Base-by-base conservation (phyloP, 2,797 vertebrate species). In the Channa striata region DNA sequence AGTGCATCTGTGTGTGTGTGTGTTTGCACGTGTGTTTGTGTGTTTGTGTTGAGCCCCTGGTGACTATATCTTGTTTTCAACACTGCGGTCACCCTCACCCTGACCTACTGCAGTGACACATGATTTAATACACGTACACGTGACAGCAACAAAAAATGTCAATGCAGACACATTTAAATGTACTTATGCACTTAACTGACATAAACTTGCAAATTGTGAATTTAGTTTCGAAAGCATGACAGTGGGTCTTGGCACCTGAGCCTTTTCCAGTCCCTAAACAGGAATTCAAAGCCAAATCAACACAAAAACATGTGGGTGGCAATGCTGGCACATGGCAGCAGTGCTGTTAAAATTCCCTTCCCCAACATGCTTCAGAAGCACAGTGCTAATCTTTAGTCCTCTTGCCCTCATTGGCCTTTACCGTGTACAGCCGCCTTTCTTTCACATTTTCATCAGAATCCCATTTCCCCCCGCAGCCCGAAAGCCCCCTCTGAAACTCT, bases 391-490 rank as follows among this genome's bases (percentile, higher is more conserved):
- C 90, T 91, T 84, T 39, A 82, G 89, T 93, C 83, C 90, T 88
- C 84, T 91, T 94, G 94, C 91, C 93, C 90, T 94, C 93, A 68
- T 89, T 93, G 94, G 94, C 94, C 95, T 94, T 90, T 93, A 84
- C 90, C 92, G 91, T 93, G 92, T 92, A 89, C 63, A 90, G 91
- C 91, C 89, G 89, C 94, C 93, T 95, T 95, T 90, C 90, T 95
- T 93, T 95, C 87, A 92, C 94, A 96, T 94, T 97, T 97, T 96
- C 96, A 97, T 97, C 96, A 97, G 95, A 97, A 96, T 96, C 95
- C 95, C 95, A 97, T 97, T 96, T 95, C 94, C 88, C 75, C 83
- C 76, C 80, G 63, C 82, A 81, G 78, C 83, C 84, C 93, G 91
- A 94, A 92, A 93, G 93, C 93, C 92, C 93, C 88, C 91, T 89